Percentiles rank a stretch among this genome's conserved stretches.
Evolutionary conservation across 2,113 vertebrate genomes (phyloP).

Genomic region (Anhinga anhinga): DNA sequence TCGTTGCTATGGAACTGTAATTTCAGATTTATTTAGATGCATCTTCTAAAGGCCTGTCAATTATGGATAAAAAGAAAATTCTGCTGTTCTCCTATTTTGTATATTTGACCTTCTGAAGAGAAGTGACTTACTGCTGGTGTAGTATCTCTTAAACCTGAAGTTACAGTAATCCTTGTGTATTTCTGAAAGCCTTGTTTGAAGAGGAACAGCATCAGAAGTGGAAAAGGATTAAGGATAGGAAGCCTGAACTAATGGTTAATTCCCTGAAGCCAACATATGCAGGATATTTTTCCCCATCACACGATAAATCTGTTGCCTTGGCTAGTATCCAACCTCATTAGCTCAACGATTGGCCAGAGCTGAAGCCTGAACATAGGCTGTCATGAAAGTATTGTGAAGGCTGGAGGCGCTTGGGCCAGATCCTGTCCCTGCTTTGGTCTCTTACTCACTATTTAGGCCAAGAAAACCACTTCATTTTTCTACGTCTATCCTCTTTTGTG

Average conservation of each 20-base stretch:
- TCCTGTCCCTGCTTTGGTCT: not conserved
- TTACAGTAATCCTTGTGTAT: not conserved
- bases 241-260: conserved; percentile 16
- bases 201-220: conserved; percentile 43
- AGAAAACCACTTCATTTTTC: not conserved
- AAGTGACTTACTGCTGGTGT: not conserved
- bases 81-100: not conserved
- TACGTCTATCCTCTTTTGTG: not conserved
- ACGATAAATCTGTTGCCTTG: conserved; percentile 18
- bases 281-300: conserved; percentile 6
- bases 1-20: conserved; percentile 5
- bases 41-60: not conserved
- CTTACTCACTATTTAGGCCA: not conserved
- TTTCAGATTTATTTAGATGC: conserved; percentile 47
- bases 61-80: not conserved
- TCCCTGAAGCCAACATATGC: conserved; percentile 3
- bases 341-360: not conserved
- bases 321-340: conserved; percentile 1
- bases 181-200: conserved; percentile 32
- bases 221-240: not conserved
- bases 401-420: not conserved
- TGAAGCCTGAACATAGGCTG: not conserved
- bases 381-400: not conserved
- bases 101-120: not conserved
- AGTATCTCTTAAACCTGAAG: conserved; percentile 46